Conservation (phyloP, 2,888 invertebrate species). For the Thymelicus acteon region DNA sequence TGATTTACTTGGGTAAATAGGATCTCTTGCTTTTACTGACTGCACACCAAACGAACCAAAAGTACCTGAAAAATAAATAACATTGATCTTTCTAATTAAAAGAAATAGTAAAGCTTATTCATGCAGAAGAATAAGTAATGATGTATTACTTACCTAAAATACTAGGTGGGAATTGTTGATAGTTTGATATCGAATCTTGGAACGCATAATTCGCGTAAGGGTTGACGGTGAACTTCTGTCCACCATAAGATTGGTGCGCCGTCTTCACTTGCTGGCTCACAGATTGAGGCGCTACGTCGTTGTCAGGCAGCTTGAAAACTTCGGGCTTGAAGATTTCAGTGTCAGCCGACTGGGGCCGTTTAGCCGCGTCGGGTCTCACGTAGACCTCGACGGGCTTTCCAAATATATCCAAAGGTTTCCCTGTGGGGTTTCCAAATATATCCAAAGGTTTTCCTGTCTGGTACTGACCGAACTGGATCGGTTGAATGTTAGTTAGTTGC, state of each 20-base stretch:
- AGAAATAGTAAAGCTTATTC: too few relatives aligned
- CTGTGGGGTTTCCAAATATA: conserved; percentile 22
- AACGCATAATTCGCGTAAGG: conserved; percentile 67
- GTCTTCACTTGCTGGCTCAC: conserved; percentile 73
- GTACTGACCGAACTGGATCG: conserved; percentile 71
- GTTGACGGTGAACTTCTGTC: conserved; percentile 53
- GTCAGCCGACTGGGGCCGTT: conserved; percentile 50
- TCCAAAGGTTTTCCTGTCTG: conserved; percentile 66
- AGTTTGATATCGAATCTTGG: conserved; percentile 58
- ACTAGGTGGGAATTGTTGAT: conserved; percentile 63
- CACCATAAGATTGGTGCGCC: conserved; percentile 63
- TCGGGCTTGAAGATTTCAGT: conserved; percentile 74
- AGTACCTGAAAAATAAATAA: conserved; percentile 71
- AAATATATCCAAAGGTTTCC: conserved; percentile 66
- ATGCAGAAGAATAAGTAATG: too few relatives aligned
- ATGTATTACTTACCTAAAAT: conserved; percentile 64
- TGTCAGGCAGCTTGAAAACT: conserved; percentile 72
- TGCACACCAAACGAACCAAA: conserved; percentile 86
- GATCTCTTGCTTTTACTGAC: conserved; percentile 80
- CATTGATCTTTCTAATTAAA: too few relatives aligned
- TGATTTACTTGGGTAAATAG: conserved; percentile 71
- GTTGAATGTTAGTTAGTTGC: conserved; percentile 70
- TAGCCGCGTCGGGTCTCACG: conserved; percentile 56
- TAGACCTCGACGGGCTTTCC: conserved; percentile 69
- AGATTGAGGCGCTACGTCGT: conserved; percentile 68